These are phyloP conservation scores for Pseudorectes ferrugineus DNA, from an alignment of 2,113 vertebrate genomes.

Conservation along the genomic window DNA sequence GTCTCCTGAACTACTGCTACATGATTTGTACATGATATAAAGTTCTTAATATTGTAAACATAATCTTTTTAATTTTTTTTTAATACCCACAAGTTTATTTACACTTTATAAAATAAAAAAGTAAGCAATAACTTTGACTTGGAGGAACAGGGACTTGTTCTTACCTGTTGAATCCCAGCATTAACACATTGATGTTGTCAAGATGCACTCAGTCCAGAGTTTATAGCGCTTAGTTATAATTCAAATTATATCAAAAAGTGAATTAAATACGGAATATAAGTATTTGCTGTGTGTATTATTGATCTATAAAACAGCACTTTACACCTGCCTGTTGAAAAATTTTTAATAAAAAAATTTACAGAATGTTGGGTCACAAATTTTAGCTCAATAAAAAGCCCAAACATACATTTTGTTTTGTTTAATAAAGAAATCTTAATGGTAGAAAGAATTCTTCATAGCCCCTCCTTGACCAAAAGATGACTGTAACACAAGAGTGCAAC, in stretches of 20 bases:
- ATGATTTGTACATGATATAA: background rate
- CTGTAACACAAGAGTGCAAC: background rate
- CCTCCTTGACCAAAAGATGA: background rate
- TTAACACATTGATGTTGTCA: background rate
- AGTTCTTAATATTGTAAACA: background rate
- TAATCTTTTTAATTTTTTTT: fast-evolving
- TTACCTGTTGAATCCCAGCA: background rate
- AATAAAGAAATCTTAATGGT: background rate
- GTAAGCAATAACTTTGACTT: background rate
- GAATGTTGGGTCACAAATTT: background rate
- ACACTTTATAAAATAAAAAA: background rate
- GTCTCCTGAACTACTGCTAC: background rate
- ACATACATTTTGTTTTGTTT: background rate
- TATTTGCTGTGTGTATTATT: background rate
- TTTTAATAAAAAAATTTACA: background rate
- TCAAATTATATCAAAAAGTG: background rate
- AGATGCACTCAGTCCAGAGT: background rate
- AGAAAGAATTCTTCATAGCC: background rate
- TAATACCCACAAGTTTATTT: background rate
- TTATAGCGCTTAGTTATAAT: background rate
- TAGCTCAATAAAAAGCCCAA: background rate
- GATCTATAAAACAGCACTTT: background rate
- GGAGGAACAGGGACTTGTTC: background rate
- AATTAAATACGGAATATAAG: background rate
- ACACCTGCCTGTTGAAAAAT: background rate